These are phyloP conservation scores for Griposia aprilina DNA, from an alignment of 2,888 invertebrate genomes.

Conservation along the genomic window DNA sequence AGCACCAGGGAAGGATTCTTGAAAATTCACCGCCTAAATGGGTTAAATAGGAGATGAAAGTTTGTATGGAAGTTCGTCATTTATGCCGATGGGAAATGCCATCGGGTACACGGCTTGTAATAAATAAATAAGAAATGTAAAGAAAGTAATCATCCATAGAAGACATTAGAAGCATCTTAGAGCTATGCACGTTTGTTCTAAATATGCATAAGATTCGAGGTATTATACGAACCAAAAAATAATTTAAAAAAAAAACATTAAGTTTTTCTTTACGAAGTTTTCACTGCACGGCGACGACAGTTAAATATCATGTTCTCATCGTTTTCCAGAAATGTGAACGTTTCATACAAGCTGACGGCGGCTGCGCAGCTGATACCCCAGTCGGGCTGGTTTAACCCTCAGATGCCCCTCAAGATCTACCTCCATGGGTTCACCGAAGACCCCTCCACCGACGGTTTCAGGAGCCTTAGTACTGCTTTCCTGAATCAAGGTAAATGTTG, in stretches of 20 bases:
- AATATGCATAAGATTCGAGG: too few relatives aligned
- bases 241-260: neutral
- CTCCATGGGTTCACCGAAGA: constrained; percentile 70
- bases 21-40: neutral
- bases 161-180: too few relatives aligned
- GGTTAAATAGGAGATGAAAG: neutral
- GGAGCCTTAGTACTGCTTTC: constrained; percentile 62
- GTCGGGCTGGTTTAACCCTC: constrained; percentile 39
- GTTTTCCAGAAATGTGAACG: constrained; percentile 36
- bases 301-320: neutral
- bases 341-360: constrained; percentile 45
- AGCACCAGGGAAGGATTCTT: neutral
- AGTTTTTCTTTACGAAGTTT: neutral
- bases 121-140: neutral
- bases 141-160: neutral
- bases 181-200: neutral
- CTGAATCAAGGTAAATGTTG: constrained; percentile 68
- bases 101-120: neutral
- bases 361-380: constrained; percentile 31
- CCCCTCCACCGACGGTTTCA: constrained; percentile 61
- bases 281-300: neutral
- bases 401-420: constrained; percentile 61
- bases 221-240: neutral
- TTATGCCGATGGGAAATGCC: too few relatives aligned
- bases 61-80: too few relatives aligned